Base-by-base conservation (phyloP, 2,888 invertebrate genomes). In the Strigamia crassipes region DNA sequence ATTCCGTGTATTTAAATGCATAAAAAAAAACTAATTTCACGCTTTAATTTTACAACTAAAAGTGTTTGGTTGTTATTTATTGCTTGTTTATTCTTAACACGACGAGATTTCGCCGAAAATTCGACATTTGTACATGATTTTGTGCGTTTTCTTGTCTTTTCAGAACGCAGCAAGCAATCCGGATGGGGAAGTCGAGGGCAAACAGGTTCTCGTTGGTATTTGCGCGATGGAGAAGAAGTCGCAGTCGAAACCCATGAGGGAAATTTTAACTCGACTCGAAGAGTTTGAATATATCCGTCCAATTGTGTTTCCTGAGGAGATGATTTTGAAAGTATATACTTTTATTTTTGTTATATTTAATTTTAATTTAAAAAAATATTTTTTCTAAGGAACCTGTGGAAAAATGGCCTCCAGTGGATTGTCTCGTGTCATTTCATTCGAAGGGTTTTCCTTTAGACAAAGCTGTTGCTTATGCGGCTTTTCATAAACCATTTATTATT, bases 191-290 rank as follows among this genome's bases (percentile, higher is more conserved):
- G 85, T 83, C 10, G 85, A 84, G 77, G 85, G 85, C 5, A 86
- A 86, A 88, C 95, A 97, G 87, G 96, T 99, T 86, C 92, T 97
- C 87, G 97, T 99, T 86, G 99, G 99, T 84, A 94, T 99, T 83
- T 99, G 99, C 90, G 99, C 99, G 85, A 99, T 99, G 99, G 94
- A 96, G 87, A 99, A 99, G 90, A 99, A 99, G 89, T 97, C 98
- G 51, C 95, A 96, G 87, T 97, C 98, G 84, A 99, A 98, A 89
- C 99, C 99, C 15, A 99, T 99, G 99, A 95, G 95, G 87, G 99
- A 99, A 89, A 99, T 99, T 86, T 91, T 99, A 82, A 96, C 95
- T 0, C 91, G 99, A 51, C 92, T 99, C 83, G 94, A 96, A 86
- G 97, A 98, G 89, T 99, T 98, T 88, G 96, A 97, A 88, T 97